These are phyloP conservation scores for Ptychoptera albimana DNA, from an alignment of 2,888 invertebrate genomes.

Conservation along the genomic window DNA sequence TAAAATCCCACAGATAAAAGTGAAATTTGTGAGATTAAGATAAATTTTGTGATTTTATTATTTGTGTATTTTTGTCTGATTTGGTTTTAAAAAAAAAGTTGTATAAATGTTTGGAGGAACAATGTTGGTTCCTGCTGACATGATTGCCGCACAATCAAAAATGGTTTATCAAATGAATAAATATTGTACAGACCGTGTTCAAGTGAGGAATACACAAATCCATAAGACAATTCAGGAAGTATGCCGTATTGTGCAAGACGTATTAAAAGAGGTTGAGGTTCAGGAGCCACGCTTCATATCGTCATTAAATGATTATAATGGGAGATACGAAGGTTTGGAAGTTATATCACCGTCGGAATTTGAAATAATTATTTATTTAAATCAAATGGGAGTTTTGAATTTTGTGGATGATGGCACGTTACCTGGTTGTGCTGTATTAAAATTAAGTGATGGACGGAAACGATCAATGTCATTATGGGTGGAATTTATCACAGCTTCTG, in stretches of 20 bases:
- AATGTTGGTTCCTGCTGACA: conserved; percentile 85
- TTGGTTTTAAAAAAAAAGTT: too few relatives aligned
- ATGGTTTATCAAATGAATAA: conserved; percentile 93
- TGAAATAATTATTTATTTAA: conserved; percentile 87
- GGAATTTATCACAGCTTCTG: conserved; percentile 93
- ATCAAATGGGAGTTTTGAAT: conserved; percentile 98
- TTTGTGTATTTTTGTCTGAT: too few relatives aligned
- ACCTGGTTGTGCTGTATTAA: conserved; percentile 85
- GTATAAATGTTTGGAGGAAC: too few relatives aligned
- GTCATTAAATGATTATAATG: conserved; percentile 76
- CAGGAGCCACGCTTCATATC: conserved; percentile 92
- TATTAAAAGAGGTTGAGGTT: conserved; percentile 87
- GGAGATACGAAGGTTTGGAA: conserved; percentile 80
- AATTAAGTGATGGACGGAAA: conserved; percentile 88
- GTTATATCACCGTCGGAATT: conserved; percentile 89
- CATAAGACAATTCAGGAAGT: conserved; percentile 83
- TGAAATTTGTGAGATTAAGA: too few relatives aligned
- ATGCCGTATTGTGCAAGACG: conserved; percentile 85
- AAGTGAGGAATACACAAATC: conserved; percentile 69
- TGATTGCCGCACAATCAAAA: conserved; percentile 90
- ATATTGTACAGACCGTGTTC: conserved; percentile 84
- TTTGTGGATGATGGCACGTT: conserved; percentile 92
- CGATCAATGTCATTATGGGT: conserved; percentile 97
- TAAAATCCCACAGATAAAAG: too few relatives aligned
- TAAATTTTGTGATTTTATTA: too few relatives aligned